These are phyloP conservation scores for Pyrgus malvae DNA, from an alignment of 2,888 invertebrate species.

Conservation along the genomic window DNA sequence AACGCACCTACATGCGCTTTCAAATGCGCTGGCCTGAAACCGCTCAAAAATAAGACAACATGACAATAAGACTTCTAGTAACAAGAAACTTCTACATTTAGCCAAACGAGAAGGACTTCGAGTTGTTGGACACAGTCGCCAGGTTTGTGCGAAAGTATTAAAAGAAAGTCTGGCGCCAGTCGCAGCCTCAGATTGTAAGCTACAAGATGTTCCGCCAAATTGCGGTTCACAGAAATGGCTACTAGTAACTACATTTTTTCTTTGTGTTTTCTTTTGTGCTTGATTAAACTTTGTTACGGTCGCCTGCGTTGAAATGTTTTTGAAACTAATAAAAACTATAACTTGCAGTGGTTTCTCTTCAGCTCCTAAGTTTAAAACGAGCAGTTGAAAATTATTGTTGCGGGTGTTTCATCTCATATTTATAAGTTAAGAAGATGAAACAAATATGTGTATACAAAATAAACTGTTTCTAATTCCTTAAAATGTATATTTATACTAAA, in stretches of 20 bases:
- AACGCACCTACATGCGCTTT: too few species aligned
- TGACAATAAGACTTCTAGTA: too few species aligned
- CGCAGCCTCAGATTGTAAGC: slow-evolving; percentile 5
- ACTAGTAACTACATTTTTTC: slow-evolving; percentile 5
- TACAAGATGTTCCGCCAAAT: slow-evolving; percentile 10
- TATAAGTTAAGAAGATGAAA: too few species aligned
- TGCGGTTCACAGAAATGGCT: slow-evolving; percentile 18
- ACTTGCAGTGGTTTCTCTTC: slow-evolving; percentile 17
- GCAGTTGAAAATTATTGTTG: not conserved
- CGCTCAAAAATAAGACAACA: too few species aligned
- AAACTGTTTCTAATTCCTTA: too few species aligned
- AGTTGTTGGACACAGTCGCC: not conserved
- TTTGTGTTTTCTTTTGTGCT: slow-evolving; percentile 16
- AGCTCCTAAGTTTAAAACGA: slow-evolving; percentile 12
- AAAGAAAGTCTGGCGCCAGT: slow-evolving; percentile 16
- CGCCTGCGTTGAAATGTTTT: slow-evolving; percentile 7
- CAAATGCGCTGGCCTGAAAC: too few species aligned
- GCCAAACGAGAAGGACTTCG: slow-evolving; percentile 9
- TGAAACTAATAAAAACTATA: slow-evolving; percentile 20
- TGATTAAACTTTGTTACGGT: slow-evolving; percentile 22
- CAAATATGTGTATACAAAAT: too few species aligned
- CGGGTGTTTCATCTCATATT: not conserved
- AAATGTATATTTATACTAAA: too few species aligned
- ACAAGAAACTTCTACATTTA: slow-evolving; percentile 16
- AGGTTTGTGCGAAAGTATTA: slow-evolving; percentile 13